These are phyloP conservation scores for Megaleporinus macrocephalus DNA, from an alignment of 2,113 vertebrate species.

Conservation along the genomic window DNA sequence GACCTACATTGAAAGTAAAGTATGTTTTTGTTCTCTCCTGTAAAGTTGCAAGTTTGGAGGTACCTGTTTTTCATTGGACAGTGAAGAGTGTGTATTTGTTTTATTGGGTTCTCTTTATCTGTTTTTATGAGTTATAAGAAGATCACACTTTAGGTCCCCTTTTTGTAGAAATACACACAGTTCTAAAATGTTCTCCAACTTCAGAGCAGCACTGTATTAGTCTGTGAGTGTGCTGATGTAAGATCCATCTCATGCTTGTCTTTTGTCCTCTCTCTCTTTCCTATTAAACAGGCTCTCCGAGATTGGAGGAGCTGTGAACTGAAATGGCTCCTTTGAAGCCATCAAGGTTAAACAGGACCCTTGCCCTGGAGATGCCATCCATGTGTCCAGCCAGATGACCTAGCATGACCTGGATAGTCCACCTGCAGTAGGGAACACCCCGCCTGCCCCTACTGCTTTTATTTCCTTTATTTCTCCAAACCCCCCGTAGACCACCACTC, in stretches of 20 bases:
- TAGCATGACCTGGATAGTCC: slow-evolving; percentile 2
- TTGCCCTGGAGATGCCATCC: slow-evolving; percentile 54
- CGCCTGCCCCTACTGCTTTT: not conserved
- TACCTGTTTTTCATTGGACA: too few species aligned
- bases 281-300: not conserved
- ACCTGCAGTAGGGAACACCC: slow-evolving; percentile 5
- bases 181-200: too few species aligned
- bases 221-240: too few species aligned
- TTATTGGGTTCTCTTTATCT: too few species aligned
- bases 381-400: slow-evolving; percentile 48
- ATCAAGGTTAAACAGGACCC: slow-evolving; percentile 47
- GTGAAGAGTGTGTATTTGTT: too few species aligned
- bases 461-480: not conserved
- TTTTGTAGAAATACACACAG: too few species aligned
- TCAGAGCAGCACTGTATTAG: too few species aligned
- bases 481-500: not conserved
- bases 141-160: too few species aligned
- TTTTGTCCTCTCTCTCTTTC: not conserved
- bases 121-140: too few species aligned
- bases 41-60: too few species aligned
- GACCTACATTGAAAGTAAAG: too few species aligned
- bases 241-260: not conserved
- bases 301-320: slow-evolving; percentile 6
- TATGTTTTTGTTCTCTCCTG: too few species aligned
- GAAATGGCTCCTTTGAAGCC: slow-evolving; percentile 49